phyloP scores from a whole-genome alignment of 2,797 vertebrate genomes.

The Epinephelus malabaricus region DNA sequence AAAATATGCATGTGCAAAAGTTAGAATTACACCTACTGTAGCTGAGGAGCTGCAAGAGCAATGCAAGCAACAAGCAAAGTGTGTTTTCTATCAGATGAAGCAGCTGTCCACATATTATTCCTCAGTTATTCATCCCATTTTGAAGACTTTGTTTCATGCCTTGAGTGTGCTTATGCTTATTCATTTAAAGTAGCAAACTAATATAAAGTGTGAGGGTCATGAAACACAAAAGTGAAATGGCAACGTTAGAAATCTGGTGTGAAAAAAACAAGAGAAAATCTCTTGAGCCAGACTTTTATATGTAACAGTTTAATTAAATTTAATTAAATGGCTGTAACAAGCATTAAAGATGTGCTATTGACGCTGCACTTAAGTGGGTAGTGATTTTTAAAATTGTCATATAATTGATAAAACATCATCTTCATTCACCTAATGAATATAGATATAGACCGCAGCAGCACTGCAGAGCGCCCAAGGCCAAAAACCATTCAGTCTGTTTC shows the following conservation, averaged over 20 bases:
- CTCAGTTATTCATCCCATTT: not conserved
- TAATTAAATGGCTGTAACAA: not conserved
- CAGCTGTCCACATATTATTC: not conserved
- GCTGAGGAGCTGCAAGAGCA: not conserved
- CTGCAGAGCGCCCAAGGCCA: not conserved
- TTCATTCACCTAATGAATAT: not conserved
- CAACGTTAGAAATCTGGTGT: not conserved
- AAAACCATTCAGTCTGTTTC: not conserved
- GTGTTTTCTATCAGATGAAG: not conserved
- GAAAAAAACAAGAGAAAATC: not conserved
- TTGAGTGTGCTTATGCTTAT: too few species aligned
- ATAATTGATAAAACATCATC: not conserved
- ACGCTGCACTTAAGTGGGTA: not conserved
- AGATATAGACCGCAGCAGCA: not conserved
- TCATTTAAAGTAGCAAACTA: too few species aligned
- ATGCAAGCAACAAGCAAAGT: not conserved
- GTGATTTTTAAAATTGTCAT: not conserved
- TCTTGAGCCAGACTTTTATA: not conserved
- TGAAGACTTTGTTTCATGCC: not conserved
- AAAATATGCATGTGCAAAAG: not conserved
- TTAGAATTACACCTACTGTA: not conserved
- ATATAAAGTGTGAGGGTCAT: not conserved
- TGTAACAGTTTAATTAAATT: not conserved
- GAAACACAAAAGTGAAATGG: not conserved
- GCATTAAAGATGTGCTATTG: not conserved